These are phyloP conservation scores for Poliocrania exsul DNA, from an alignment of 2,797 vertebrate species.

Conservation along the genomic window DNA sequence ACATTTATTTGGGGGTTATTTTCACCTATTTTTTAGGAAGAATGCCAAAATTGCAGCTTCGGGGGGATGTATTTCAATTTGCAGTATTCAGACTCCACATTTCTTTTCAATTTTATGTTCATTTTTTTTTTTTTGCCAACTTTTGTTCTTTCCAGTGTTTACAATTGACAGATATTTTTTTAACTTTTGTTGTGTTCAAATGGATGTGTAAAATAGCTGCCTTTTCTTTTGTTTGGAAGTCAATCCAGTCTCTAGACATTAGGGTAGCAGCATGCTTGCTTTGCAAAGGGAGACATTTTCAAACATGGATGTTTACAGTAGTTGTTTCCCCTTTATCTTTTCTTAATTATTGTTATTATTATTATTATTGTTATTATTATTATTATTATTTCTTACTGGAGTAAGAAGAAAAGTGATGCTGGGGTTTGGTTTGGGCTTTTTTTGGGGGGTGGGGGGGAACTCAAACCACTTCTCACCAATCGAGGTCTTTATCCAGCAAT, in stretches of 20 bases:
- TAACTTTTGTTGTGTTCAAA: conserved; percentile 80
- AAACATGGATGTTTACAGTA: conserved; percentile 76
- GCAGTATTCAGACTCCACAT: conserved; percentile 77
- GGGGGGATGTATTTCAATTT: conserved; percentile 78
- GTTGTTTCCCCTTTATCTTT: conserved; percentile 62
- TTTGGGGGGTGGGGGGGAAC: neutral
- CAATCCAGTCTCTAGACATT: conserved; percentile 71
- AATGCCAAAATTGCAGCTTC: conserved; percentile 77
- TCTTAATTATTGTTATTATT: conserved; percentile 54
- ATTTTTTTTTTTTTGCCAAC: conserved; percentile 57
- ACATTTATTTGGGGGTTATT: neutral
- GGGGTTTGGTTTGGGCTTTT: neutral
- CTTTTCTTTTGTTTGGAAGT: conserved; percentile 63
- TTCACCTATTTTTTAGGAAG: conserved; percentile 54
- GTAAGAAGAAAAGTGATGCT: conserved; percentile 62
- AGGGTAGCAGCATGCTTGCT: conserved; percentile 86
- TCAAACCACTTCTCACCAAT: conserved; percentile 20
- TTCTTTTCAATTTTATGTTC: conserved; percentile 30
- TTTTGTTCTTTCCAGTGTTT: conserved; percentile 82
- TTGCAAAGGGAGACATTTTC: conserved; percentile 80
- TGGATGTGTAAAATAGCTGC: conserved; percentile 83
- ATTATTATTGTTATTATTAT: conserved; percentile 46
- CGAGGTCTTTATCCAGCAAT: conserved; percentile 31
- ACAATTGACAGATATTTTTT: conserved; percentile 77
- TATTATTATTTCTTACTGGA: conserved; percentile 70